Evolutionary conservation across 92 coral and sea anemone genomes (phyloP), one percentile per base, ranked within the genome.

Genomic region (Porites divaricata): DNA sequence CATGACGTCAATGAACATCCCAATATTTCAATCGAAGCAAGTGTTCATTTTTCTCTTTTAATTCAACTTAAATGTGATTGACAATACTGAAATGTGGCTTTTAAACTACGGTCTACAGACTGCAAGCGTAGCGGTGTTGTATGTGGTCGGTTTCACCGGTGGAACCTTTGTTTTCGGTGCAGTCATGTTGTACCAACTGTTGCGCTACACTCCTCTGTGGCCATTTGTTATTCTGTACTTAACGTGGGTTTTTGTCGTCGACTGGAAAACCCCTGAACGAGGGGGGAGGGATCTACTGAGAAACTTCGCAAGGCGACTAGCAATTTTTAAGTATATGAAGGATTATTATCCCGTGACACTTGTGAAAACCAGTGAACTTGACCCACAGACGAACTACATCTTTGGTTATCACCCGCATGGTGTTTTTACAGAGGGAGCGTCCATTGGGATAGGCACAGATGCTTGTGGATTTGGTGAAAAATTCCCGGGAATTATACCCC

Each of bases 391-490:
- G 75, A 96, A 96, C 64, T 96, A 96, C 14, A 89, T 96, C 22
- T 90, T 96, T 72, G 99, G 98, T 2, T 96, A 94, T 61, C 99
- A 96, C 62, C 99, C 99, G 0, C 99, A 96, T 63, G 99, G 99
- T 5, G n/a, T 85, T 16, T 63, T 94, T 0, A 76, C 87, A 28
- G 97, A 92, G 35, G 99, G 99, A 52, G 93, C 90, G 11, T 84
- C 93, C 1, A 78, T 95, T n/a, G 88, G 91, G 25, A 72, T 96
- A 26, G 90, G 87, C 21, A 86, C 98, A 19, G 98, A 96, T n/a
- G 96, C 96, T 2, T 87, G 89, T 13, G 98, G 95, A 13, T 94
- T 96, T 80, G 83, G 88, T 16, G 88, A 84, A 64, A 84, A 75
- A 50, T 84, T 84, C 76, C 88, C 88, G 14, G 88, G 88, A 26